phyloP scores from a whole-genome alignment of 2,797 vertebrate species.

The Sylvia borin region DNA sequence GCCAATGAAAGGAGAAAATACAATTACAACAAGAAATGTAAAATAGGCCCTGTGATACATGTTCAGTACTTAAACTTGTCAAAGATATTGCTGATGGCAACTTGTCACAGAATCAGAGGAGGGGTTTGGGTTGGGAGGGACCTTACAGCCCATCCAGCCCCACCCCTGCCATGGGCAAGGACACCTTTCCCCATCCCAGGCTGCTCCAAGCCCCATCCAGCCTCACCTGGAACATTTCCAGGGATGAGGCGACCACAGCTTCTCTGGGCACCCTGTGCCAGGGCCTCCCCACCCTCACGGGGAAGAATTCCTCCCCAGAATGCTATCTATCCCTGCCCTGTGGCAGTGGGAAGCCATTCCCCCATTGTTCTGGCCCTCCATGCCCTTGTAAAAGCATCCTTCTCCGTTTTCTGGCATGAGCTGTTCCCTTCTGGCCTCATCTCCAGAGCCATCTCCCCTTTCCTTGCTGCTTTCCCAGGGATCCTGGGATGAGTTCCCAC shows the following conservation, averaged over 20 bases:
- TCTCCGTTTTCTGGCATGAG: accelerated
- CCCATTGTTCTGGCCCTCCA: background rate
- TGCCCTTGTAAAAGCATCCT: background rate
- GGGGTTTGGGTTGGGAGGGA: background rate
- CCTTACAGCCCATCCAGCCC: background rate
- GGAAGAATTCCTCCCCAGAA: accelerated
- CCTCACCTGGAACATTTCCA: background rate
- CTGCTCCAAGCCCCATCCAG: accelerated
- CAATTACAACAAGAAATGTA: background rate
- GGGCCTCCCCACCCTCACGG: accelerated
- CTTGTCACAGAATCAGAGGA: background rate
- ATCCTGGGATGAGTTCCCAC: background rate
- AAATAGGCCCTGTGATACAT: background rate
- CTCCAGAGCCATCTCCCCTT: background rate
- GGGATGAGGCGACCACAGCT: background rate
- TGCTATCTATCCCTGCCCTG: background rate
- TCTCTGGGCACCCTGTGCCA: background rate
- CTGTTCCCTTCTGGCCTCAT: background rate
- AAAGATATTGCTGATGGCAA: background rate
- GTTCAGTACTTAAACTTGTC: background rate
- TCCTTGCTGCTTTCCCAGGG: background rate
- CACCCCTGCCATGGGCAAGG: no score
- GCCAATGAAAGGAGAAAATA: background rate
- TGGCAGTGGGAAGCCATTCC: background rate
- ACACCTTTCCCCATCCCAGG: background rate